A percentile compares a stretch with the other conserved stretches of the same genome.
phyloP scores from a whole-genome alignment of 2,113 vertebrate species.

The Pholis gunnellus region DNA sequence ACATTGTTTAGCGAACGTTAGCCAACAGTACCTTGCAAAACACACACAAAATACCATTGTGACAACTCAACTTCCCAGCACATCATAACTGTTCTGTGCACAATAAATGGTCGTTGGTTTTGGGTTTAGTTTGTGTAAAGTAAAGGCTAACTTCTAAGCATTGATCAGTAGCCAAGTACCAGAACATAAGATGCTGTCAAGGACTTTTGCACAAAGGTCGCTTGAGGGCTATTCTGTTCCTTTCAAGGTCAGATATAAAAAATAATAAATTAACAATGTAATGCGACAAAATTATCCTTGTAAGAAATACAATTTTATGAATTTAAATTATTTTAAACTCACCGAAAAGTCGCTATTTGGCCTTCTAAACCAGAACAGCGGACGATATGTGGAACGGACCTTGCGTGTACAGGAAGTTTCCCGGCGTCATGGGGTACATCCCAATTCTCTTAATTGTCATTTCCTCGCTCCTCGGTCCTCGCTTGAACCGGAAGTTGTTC shows the following conservation, averaged over 20 bases:
- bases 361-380: constrained; percentile 84
- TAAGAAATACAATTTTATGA: rapidly evolving
- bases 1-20: background rate
- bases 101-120: background rate
- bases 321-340: constrained; percentile 43
- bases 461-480: no score
- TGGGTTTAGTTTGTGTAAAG: background rate
- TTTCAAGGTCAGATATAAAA: background rate
- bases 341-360: constrained; percentile 81
- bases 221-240: rapidly evolving
- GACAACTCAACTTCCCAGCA: background rate
- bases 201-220: constrained; percentile 64
- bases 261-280: rapidly evolving
- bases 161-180: background rate
- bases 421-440: constrained; percentile 27
- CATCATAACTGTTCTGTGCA: background rate
- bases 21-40: no score
- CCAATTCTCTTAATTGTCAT: no score
- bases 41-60: background rate
- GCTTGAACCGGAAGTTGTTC: no score
- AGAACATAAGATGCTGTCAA: constrained; percentile 52
- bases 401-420: constrained; percentile 56
- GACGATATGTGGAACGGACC: constrained; percentile 56
- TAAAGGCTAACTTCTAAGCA: background rate
- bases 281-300: rapidly evolving